Evolutionary conservation across 2,113 vertebrate species (phyloP).

Genomic region (Riparia riparia): DNA sequence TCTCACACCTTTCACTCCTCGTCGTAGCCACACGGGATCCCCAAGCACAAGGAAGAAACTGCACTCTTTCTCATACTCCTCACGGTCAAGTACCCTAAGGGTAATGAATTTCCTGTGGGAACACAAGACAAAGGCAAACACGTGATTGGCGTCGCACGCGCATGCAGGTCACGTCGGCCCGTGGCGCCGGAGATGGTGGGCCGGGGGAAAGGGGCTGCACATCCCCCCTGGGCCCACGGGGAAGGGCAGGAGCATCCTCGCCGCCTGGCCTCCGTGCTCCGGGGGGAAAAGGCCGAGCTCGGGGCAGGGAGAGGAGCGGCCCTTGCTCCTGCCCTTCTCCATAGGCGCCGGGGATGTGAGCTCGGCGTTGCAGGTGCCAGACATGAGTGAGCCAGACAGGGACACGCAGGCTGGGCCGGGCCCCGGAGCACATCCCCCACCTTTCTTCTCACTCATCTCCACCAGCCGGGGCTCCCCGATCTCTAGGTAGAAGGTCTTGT

Average conservation of each 20-base stretch:
- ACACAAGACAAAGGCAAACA: conserved; percentile 92
- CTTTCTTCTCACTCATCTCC: conserved; percentile 99
- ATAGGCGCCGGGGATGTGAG: conserved; percentile 66
- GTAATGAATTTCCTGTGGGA: conserved; percentile 93
- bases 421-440: conserved; percentile 83
- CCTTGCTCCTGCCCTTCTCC: conserved; percentile 72
- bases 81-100: conserved; percentile 92
- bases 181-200: conserved; percentile 79
- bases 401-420: conserved; percentile 74
- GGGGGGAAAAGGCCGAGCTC: background rate
- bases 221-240: conserved; percentile 50
- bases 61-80: conserved; percentile 95
- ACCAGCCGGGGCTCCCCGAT: conserved; percentile 92
- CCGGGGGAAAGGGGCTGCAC: conserved; percentile 74
- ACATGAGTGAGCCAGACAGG: conserved; percentile 78
- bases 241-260: conserved; percentile 67
- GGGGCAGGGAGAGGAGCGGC: background rate
- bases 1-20: conserved; percentile 96
- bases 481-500: conserved; percentile 99
- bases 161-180: conserved; percentile 74
- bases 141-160: conserved; percentile 82
- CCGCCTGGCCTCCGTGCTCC: background rate
- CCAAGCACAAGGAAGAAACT: conserved; percentile 94
- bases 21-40: conserved; percentile 91
- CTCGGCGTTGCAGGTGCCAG: conserved; percentile 70